Evolutionary conservation across 2,888 invertebrate genomes (phyloP), one percentile per base, ranked within the genome.

Genomic region (Pristionchus arcanus): DNA sequence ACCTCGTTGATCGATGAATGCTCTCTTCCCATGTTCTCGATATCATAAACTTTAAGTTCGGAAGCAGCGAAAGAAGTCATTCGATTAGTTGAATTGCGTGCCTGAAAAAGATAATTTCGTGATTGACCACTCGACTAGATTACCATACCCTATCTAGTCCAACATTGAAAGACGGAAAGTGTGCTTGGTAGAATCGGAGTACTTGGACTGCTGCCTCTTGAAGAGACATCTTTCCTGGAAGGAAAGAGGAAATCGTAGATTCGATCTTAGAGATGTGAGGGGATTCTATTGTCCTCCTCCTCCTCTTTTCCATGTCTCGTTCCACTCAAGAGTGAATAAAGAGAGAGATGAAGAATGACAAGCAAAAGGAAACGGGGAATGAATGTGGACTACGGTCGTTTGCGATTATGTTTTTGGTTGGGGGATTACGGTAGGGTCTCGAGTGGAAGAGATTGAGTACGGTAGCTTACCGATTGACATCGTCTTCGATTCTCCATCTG

Each of bases 151-250:
- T 92, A 95, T 98, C 98, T 94, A 98, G 96, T 95, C 98, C 98
- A 0, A 98, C 98, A 96, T 99, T 99, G 95, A 98, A 99, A 92
- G 98, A 97, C 0, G 98, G 97, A 95, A 99, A 99, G 95, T 98
- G 98, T 0, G 98, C 97, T 95, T 98, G 98, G 96, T 99, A 99
- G 94, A 97, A 97, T 95, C 98, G 98, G 71, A 99, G 96, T 9
- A 98, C 97, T 97, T 97, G 98, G 16, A 98, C 97, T 0, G 99
- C 98, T 0, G 98, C 98, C 94, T 98, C 96, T 95, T 99, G 99
- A 93, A 99, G 97, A 94, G 98, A 98, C 91, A 98, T 96, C 71
- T 94, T 90, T 34, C 93, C 91, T 91, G 68, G 34, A 85, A 55
- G 59, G 49, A 34, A 34, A 53, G 21, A n/a, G 53, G 49, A 19